These are phyloP conservation scores for Dendronephthya gigantea DNA, from an alignment of 64 coral and sea anemone genomes.

Conservation along the genomic window DNA sequence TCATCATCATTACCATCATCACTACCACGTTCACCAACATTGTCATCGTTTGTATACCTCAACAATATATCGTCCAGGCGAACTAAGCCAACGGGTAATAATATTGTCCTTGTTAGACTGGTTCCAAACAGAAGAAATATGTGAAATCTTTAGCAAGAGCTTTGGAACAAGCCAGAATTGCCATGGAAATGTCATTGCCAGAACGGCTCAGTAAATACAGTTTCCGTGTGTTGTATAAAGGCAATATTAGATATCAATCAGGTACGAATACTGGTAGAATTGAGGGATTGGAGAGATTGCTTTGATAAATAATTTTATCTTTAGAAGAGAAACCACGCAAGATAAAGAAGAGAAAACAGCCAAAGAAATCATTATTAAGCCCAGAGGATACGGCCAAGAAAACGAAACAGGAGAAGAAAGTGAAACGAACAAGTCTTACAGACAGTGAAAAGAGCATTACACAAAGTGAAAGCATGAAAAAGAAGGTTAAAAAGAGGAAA, in stretches of 20 bases:
- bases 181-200: not conserved
- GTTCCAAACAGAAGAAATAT: not conserved
- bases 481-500: not conserved
- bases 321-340: not conserved
- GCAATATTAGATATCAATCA: not conserved
- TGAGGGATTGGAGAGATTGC: not conserved
- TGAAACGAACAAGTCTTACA: not conserved
- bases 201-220: not conserved
- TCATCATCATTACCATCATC: too few species aligned
- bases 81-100: not conserved
- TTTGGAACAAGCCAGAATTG: not conserved
- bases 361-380: not conserved
- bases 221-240: not conserved
- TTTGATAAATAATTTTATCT: not conserved
- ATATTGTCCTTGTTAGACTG: not conserved
- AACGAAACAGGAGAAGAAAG: not conserved
- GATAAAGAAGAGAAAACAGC: not conserved
- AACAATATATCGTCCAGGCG: not conserved
- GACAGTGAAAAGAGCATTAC: not conserved
- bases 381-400: not conserved
- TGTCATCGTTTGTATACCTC: too few species aligned
- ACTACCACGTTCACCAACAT: too few species aligned
- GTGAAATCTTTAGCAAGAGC: not conserved
- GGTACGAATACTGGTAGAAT: not conserved
- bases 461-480: not conserved